phyloP scores from a whole-genome alignment of 2,888 invertebrate species.

The Latrodectus elegans region DNA sequence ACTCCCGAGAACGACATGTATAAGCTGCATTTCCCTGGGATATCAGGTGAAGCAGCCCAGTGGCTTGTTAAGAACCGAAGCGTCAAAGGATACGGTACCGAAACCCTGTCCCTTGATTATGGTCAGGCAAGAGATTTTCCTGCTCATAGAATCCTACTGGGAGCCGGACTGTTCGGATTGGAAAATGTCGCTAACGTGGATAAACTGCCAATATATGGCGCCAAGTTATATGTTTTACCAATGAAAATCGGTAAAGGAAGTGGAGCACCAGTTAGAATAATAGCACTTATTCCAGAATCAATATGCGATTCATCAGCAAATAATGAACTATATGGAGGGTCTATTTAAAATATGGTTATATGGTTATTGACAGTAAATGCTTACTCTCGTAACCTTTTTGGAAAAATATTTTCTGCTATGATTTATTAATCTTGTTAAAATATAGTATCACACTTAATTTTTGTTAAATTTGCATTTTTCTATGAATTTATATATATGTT shows the following conservation, averaged over 20 bases:
- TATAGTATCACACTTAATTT: too few species aligned
- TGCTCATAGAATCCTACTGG: slow-evolving; percentile 78
- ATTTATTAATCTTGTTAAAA: too few species aligned
- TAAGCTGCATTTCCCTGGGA: slow-evolving; percentile 75
- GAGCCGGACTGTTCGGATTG: slow-evolving; percentile 77
- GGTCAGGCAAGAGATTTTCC: slow-evolving; percentile 77
- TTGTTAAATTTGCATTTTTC: too few species aligned
- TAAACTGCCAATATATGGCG: slow-evolving; percentile 72
- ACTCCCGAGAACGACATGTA: slow-evolving; percentile 40
- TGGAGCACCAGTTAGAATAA: slow-evolving; percentile 80
- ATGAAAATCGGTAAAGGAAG: slow-evolving; percentile 80
- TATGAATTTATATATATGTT: too few species aligned
- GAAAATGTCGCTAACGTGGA: slow-evolving; percentile 80
- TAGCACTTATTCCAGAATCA: slow-evolving; percentile 72
- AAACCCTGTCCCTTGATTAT: slow-evolving; percentile 81
- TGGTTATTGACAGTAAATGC: too few species aligned
- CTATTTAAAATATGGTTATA: too few species aligned
- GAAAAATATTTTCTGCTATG: too few species aligned
- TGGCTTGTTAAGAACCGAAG: slow-evolving; percentile 79
- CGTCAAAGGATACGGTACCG: slow-evolving; percentile 81
- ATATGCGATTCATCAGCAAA: slow-evolving; percentile 4
- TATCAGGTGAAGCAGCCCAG: slow-evolving; percentile 79
- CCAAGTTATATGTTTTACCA: slow-evolving; percentile 77
- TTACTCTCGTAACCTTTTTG: too few species aligned
- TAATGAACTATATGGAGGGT: neutral